These are phyloP conservation scores for Anoplolepis gracilipes DNA, from an alignment of 1,140 invertebrate species.

Conservation along the genomic window DNA sequence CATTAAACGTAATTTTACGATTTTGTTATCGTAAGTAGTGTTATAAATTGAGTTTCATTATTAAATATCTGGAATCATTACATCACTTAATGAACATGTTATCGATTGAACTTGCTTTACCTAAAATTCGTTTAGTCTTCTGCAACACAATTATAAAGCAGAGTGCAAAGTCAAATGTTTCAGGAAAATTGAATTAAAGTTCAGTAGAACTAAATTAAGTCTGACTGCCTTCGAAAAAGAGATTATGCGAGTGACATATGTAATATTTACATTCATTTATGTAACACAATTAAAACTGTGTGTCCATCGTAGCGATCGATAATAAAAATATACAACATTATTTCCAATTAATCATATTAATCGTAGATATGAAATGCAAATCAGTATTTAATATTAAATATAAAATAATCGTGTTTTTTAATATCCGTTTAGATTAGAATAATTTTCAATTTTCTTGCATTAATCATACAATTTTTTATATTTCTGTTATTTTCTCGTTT, in stretches of 20 bases:
- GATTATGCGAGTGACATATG: not conserved
- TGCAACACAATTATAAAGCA: slow-evolving; percentile 9
- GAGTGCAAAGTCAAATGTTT: slow-evolving; percentile 5
- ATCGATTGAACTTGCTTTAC: slow-evolving; percentile 23
- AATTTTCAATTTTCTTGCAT: not conserved
- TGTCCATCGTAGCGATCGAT: not conserved
- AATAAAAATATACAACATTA: slow-evolving; percentile 18
- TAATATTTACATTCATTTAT: slow-evolving; percentile 20
- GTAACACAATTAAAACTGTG: not conserved
- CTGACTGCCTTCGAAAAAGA: not conserved
- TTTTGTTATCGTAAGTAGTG: not conserved
- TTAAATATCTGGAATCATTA: not conserved
- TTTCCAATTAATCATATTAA: not conserved
- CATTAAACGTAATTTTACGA: not conserved
- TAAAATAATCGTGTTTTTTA: not conserved
- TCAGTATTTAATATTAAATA: slow-evolving; percentile 11
- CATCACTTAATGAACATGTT: slow-evolving; percentile 10
- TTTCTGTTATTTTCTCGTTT: not conserved
- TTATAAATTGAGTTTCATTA: not conserved
- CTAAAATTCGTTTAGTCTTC: not conserved
- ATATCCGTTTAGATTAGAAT: not conserved
- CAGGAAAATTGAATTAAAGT: slow-evolving; percentile 27
- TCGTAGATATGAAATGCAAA: not conserved
- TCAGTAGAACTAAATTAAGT: not conserved
- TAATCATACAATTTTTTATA: not conserved